Conservation (phyloP, 2,113 vertebrate species). For the Tinamus guttatus region DNA sequence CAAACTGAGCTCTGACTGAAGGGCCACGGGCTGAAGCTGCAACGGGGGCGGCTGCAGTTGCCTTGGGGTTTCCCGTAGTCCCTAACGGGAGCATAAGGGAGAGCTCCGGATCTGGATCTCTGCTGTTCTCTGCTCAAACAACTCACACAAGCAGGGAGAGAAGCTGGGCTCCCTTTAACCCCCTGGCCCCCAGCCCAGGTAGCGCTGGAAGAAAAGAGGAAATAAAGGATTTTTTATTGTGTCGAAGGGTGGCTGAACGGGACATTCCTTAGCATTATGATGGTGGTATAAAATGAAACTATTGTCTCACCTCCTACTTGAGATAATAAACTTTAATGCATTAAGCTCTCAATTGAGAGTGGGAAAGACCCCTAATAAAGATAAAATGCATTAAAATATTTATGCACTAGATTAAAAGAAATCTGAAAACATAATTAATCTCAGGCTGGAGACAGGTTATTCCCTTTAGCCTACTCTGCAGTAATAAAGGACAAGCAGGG, state of each 20-base stretch:
- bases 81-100: fast-evolving
- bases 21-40: no score
- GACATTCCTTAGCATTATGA: fast-evolving
- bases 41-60: not conserved
- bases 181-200: not conserved
- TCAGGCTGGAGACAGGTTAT: not conserved
- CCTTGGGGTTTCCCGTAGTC: not conserved
- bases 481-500: not conserved
- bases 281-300: no score
- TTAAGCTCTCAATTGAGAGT: not conserved
- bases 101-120: no score
- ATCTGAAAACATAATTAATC: no score
- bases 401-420: not conserved
- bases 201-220: not conserved
- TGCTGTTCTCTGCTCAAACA: not conserved
- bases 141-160: no score
- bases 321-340: not conserved
- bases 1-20: no score
- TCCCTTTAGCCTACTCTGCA: fast-evolving
- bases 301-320: fast-evolving
- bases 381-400: not conserved
- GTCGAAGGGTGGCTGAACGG: not conserved
- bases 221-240: not conserved
- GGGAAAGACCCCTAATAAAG: not conserved
- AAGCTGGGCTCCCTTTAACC: not conserved